Conservation (phyloP, 2,888 invertebrate species). For the Netelia inedita region DNA sequence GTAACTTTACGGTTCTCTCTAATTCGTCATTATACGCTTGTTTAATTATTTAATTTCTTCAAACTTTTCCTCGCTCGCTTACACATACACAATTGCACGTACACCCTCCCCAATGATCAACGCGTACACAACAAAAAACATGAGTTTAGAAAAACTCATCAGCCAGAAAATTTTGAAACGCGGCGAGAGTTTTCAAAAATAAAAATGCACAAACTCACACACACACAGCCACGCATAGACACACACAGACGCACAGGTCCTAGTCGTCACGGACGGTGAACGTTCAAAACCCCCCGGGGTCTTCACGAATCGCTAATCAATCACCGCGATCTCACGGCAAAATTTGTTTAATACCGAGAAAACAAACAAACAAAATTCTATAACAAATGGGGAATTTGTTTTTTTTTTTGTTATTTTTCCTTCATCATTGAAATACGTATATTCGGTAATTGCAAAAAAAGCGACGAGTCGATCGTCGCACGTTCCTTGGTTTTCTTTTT, state of each 20-base stretch:
- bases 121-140: conserved; percentile 68
- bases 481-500: conserved; percentile 32
- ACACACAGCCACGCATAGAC: conserved; percentile 48
- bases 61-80: background rate
- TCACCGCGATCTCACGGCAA: conserved; percentile 11
- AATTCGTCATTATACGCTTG: conserved; percentile 11
- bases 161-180: conserved; percentile 18
- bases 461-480: conserved; percentile 49
- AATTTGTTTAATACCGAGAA: conserved; percentile 7
- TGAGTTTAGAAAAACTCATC: background rate
- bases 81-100: conserved; percentile 63
- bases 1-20: conserved; percentile 9
- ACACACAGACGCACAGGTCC: conserved; percentile 53
- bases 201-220: conserved; percentile 7
- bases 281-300: conserved; percentile 42
- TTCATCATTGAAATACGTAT: conserved; percentile 76
- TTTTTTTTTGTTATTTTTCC: conserved; percentile 28
- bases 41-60: background rate
- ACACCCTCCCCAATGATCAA: conserved; percentile 63
- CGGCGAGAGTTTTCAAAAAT: conserved; percentile 12
- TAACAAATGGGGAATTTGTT: conserved; percentile 8
- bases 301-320: conserved; percentile 21
- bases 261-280: conserved; percentile 71
- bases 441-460: conserved; percentile 73
- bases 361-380: background rate